A percentile compares a stretch with the other conserved stretches of the same genome.
phyloP scores from a whole-genome alignment of 2,888 invertebrate genomes.

The Leptopilina myrica region DNA sequence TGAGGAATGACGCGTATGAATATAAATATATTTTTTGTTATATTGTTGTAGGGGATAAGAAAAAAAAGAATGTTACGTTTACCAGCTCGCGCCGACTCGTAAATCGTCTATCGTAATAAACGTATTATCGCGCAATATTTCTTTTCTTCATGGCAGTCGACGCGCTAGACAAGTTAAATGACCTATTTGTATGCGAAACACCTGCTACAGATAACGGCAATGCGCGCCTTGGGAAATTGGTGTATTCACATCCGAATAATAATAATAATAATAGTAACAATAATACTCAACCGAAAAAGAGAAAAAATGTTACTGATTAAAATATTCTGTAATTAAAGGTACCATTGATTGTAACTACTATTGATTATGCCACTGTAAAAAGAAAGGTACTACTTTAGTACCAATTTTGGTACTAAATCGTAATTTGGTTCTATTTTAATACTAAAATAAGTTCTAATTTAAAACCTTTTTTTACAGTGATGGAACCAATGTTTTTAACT shows the following conservation, averaged over 20 bases:
- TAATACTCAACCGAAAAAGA: not conserved
- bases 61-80: conserved; percentile 44
- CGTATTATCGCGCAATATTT: conserved; percentile 48
- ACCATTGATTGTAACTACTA: no score
- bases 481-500: no score
- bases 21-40: not conserved
- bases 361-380: no score
- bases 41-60: not conserved
- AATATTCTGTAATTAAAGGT: no score
- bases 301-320: no score
- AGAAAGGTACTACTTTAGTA: no score
- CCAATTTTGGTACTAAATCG: no score
- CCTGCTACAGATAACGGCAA: conserved; percentile 50
- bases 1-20: not conserved
- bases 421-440: no score
- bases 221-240: conserved; percentile 47
- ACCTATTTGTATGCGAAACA: conserved; percentile 53
- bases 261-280: no score
- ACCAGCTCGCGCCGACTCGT: conserved; percentile 42
- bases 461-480: no score
- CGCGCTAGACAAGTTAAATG: conserved; percentile 48
- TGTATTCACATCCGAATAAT: conserved; percentile 45
- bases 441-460: no score
- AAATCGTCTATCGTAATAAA: conserved; percentile 50
- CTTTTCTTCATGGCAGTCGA: conserved; percentile 41